Evolutionary conservation across 1,140 invertebrate genomes (phyloP).

Genomic region (Heterodera schachtii): DNA sequence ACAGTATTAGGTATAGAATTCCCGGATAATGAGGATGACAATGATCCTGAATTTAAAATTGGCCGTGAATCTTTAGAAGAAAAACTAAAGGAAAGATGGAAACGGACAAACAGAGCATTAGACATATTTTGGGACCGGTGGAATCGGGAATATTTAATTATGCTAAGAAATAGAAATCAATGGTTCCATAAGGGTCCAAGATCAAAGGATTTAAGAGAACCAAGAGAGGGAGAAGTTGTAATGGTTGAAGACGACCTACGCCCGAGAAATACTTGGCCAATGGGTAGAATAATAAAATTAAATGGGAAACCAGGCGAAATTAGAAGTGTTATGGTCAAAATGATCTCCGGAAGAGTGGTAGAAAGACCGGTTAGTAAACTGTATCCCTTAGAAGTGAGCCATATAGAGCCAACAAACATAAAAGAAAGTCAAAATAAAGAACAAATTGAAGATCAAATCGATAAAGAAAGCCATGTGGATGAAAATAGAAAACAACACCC

Average conservation of each 20-base stretch:
- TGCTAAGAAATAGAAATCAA: neutral
- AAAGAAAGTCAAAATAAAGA: neutral
- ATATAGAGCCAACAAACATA: neutral
- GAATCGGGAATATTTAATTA: neutral
- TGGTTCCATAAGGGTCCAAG: neutral
- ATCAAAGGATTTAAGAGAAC: neutral
- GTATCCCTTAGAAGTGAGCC: neutral
- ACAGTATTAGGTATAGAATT: neutral
- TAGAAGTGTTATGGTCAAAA: conserved; percentile 5
- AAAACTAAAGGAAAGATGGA: neutral
- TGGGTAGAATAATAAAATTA: conserved; percentile 3
- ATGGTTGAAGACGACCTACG: conserved; percentile 6
- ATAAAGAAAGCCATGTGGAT: conserved; percentile 9
- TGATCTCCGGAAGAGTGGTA: neutral
- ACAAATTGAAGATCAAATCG: neutral
- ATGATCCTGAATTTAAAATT: neutral
- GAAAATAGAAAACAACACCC: neutral
- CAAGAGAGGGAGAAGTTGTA: neutral
- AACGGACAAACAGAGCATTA: neutral
- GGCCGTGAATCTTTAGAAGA: neutral
- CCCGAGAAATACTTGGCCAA: neutral
- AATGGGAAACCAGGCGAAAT: neutral
- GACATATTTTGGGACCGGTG: conserved; percentile 4
- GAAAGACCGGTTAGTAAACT: conserved; percentile 1
- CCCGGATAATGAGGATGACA: neutral